Evolutionary conservation across 1,140 invertebrate genomes (phyloP).

Genomic region (Ceratitis capitata): DNA sequence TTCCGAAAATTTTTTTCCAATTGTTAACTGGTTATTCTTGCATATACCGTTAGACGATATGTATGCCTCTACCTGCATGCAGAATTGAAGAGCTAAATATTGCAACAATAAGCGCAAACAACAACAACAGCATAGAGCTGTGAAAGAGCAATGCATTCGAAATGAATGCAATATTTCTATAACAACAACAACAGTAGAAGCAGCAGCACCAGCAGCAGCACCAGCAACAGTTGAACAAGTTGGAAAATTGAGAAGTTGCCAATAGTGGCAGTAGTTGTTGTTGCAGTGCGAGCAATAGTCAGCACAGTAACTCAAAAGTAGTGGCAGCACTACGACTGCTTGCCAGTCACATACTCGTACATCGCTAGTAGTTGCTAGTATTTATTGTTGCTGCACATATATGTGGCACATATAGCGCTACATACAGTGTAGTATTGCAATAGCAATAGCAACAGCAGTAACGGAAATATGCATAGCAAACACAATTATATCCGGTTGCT

Average conservation of each 20-base stretch:
- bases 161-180: not conserved
- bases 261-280: not conserved
- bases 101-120: not conserved
- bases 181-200: too few species aligned
- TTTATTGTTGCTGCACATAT: not conserved
- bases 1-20: too few species aligned
- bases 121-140: not conserved
- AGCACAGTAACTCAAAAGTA: too few species aligned
- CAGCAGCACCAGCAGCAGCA: too few species aligned
- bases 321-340: too few species aligned
- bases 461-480: constrained; percentile 37
- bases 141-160: not conserved
- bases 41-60: too few species aligned
- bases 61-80: too few species aligned
- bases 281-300: not conserved
- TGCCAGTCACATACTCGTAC: too few species aligned
- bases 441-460: not conserved
- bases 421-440: not conserved
- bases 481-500: constrained; percentile 37
- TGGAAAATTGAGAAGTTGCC: not conserved
- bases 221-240: not conserved
- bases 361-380: not conserved
- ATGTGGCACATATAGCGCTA: too few species aligned
- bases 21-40: too few species aligned
- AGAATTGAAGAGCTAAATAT: not conserved